A percentile compares a stretch with the other conserved stretches of the same genome.
Evolutionary conservation across 2,113 vertebrate genomes (phyloP).

Genomic region (Indicator indicator): DNA sequence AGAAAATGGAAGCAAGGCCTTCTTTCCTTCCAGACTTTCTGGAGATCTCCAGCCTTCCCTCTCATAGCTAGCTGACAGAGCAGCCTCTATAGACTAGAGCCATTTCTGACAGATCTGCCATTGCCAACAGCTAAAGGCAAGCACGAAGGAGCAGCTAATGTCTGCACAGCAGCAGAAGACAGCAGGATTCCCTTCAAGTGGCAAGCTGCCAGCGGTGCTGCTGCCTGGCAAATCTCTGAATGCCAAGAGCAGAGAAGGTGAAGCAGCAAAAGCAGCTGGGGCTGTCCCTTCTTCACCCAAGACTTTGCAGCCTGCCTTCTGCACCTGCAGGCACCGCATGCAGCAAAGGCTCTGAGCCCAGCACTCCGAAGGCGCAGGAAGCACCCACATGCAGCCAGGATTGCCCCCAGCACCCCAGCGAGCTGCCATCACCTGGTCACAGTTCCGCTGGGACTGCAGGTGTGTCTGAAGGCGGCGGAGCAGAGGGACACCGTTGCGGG

Average conservation of each 20-base stretch:
- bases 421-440: conserved; percentile 81
- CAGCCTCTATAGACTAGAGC: background rate
- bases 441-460: conserved; percentile 94
- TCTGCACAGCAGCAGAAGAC: background rate
- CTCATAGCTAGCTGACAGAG: background rate
- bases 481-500: conserved; percentile 94
- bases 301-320: background rate
- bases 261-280: conserved; percentile 39
- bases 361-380: background rate
- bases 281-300: background rate
- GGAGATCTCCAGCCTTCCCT: background rate
- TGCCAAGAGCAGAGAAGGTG: background rate
- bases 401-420: background rate
- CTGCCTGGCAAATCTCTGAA: background rate
- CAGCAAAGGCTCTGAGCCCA: conserved; percentile 1
- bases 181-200: background rate
- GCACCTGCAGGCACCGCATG: background rate
- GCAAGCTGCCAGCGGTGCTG: background rate
- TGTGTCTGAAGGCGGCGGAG: conserved; percentile 96
- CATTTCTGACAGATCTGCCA: background rate
- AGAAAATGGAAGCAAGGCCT: background rate
- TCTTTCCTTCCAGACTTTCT: background rate
- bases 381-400: background rate
- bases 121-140: background rate
- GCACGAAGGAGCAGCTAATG: background rate